phyloP scores from a whole-genome alignment of 2,888 invertebrate genomes.

The Nemapogon koenigi region DNA sequence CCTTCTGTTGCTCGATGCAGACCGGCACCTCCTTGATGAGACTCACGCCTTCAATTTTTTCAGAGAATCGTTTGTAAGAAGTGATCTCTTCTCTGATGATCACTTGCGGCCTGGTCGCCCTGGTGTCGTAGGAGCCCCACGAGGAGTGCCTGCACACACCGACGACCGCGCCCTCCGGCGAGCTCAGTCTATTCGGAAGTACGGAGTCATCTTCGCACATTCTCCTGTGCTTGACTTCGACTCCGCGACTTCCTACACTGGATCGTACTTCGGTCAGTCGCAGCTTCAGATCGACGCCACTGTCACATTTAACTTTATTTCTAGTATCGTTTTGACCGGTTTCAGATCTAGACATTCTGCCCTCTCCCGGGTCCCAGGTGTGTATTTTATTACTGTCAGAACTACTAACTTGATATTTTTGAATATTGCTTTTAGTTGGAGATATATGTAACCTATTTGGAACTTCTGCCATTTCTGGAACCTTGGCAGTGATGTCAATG shows the following conservation, averaged over 20 bases:
- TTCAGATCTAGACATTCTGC: constrained; percentile 27
- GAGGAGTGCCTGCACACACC: constrained; percentile 81
- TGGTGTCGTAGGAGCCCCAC: constrained; percentile 80
- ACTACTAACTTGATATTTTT: constrained; percentile 16
- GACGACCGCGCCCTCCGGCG: constrained; percentile 82
- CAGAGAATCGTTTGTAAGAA: constrained; percentile 7
- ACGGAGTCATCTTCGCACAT: constrained; percentile 29
- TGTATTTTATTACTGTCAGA: constrained; percentile 60
- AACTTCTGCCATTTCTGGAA: constrained; percentile 14
- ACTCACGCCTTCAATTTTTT: constrained; percentile 36
- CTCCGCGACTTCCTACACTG: neutral
- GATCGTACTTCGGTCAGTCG: constrained; percentile 37
- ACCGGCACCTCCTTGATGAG: constrained; percentile 24
- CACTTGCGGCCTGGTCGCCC: constrained; percentile 33
- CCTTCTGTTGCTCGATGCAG: constrained; percentile 22
- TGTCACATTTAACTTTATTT: constrained; percentile 58
- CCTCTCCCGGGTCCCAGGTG: constrained; percentile 74
- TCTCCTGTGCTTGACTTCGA: constrained; percentile 51
- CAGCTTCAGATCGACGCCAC: constrained; percentile 50
- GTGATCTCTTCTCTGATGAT: constrained; percentile 17
- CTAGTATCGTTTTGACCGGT: constrained; percentile 40
- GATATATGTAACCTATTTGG: constrained; percentile 30
- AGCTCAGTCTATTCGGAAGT: constrained; percentile 69
- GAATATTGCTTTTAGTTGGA: constrained; percentile 22
- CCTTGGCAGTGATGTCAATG: constrained; percentile 22